These are phyloP conservation scores for Heliopora coerulea DNA, from an alignment of 92 coral and sea anemone genomes.

Conservation along the genomic window DNA sequence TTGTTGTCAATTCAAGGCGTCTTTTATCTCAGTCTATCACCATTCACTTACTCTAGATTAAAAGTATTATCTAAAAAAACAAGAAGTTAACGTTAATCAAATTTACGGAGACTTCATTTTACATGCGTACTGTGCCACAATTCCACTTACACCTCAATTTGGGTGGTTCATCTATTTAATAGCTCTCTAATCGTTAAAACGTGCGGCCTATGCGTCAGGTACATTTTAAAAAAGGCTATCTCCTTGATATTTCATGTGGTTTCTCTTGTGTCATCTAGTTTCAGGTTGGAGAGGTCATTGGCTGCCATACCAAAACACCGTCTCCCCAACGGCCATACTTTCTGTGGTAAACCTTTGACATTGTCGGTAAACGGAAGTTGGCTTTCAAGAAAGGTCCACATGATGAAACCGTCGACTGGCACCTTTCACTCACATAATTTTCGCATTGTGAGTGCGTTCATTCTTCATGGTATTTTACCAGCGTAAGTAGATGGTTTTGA, in stretches of 20 bases:
- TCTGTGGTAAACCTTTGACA: slow-evolving; percentile 57
- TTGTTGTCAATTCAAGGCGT: too few relatives aligned
- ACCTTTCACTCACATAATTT: slow-evolving; percentile 94
- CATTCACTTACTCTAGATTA: too few relatives aligned
- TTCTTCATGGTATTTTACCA: slow-evolving; percentile 77
- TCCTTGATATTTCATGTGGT: background rate
- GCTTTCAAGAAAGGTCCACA: slow-evolving; percentile 88
- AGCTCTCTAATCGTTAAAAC: too few relatives aligned
- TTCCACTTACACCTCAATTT: too few relatives aligned
- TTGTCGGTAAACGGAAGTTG: slow-evolving; percentile 84
- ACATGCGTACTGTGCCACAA: too few relatives aligned
- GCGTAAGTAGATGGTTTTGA: slow-evolving; percentile 57
- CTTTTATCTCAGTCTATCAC: too few relatives aligned
- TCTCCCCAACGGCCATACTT: slow-evolving; percentile 44
- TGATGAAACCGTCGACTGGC: slow-evolving; percentile 78
- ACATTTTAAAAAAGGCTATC: too few relatives aligned
- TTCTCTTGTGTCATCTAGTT: slow-evolving; percentile 38
- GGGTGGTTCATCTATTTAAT: too few relatives aligned
- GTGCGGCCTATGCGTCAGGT: too few relatives aligned
- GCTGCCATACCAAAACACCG: slow-evolving; percentile 16
- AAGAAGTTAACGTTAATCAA: too few relatives aligned
- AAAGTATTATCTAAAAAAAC: too few relatives aligned
- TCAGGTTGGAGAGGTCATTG: slow-evolving; percentile 43
- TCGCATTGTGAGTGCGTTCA: slow-evolving; percentile 82
- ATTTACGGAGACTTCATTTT: too few relatives aligned